Evolutionary conservation across 2,888 invertebrate species (phyloP), one percentile per base, ranked within the genome.

Genomic region (Himalopsyche japonica): DNA sequence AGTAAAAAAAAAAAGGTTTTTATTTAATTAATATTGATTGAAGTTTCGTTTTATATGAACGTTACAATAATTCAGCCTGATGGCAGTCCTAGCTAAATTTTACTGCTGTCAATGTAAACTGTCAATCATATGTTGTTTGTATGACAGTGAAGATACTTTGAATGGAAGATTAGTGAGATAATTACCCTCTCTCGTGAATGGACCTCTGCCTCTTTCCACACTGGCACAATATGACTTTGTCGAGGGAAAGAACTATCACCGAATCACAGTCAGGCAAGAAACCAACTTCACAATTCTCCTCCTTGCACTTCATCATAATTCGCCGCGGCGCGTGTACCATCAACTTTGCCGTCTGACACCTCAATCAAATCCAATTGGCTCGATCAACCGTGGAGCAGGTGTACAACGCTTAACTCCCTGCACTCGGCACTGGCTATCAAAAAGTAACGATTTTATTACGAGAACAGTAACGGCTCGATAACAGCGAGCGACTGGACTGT

Each of bases 241-340:
- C 90, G 88, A 92, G 90, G 34, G 92, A 91, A 86, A 92, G 90
- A 88, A 92, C 92, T 88, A 92, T 92, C 90, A 92, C 88, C 84
- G 92, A 92, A 89, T 92, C 92, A 90, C 91, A 91, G 88, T 92
- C 92, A 88, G 92, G 90, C 88, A 92, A 90, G 89, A 92, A 92
- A 89, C 92, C 92, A 87, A 92, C 92, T 90, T 92, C 92, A 89
- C 92, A 92, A 89, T 92, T 92, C 90, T 91, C 92, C 91, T 92
- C 92, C 91, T 92, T 92, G 90, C 92, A 92, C 92, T 92, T 92
- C 92, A 92, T 92, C 92, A 92, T 92, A 80, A 70, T 24, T 37
- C 57, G 57, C 78, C 64, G 20, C 43, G n/a, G 30, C 32, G 64
- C 76, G 34, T 12, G 76, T 70, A 84, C 81, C 84, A 84, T 84